Conservation (phyloP, 2,888 invertebrate species). For the Biston betularia region DNA sequence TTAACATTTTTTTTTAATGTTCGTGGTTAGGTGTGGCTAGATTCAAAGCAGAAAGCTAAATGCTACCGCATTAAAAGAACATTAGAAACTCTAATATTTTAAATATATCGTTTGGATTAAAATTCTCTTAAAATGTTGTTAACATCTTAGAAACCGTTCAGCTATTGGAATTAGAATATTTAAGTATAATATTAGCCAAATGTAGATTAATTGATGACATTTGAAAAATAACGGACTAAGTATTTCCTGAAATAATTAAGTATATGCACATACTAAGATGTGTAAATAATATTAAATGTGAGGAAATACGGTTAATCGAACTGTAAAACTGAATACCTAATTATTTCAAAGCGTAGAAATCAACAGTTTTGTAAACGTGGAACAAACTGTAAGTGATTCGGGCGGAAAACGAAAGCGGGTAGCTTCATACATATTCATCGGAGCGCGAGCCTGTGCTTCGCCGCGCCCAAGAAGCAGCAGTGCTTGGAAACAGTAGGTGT, state of each 20-base stretch:
- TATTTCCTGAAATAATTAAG: background rate
- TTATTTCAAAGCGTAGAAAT: slow-evolving; percentile 13
- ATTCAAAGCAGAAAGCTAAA: no score
- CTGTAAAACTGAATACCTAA: background rate
- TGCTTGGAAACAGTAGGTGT: background rate
- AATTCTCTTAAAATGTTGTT: no score
- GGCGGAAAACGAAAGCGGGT: slow-evolving; percentile 31
- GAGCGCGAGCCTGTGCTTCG: slow-evolving; percentile 9
- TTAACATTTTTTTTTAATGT: no score
- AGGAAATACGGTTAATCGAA: background rate
- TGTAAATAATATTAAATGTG: background rate
- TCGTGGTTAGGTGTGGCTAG: no score
- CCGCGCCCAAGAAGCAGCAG: slow-evolving; percentile 2
- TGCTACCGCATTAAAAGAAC: no score
- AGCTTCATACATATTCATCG: slow-evolving; percentile 31
- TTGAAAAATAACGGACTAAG: background rate
- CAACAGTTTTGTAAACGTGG: slow-evolving; percentile 21
- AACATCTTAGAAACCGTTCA: no score
- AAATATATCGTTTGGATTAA: no score
- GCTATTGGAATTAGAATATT: no score
- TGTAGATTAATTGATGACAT: background rate
- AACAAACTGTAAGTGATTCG: slow-evolving; percentile 21
- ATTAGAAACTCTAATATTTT: no score
- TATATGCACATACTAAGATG: background rate
- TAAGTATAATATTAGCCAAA: background rate